Base-by-base conservation (phyloP, 2,113 vertebrate species). In the Eudyptes chrysolophus region DNA sequence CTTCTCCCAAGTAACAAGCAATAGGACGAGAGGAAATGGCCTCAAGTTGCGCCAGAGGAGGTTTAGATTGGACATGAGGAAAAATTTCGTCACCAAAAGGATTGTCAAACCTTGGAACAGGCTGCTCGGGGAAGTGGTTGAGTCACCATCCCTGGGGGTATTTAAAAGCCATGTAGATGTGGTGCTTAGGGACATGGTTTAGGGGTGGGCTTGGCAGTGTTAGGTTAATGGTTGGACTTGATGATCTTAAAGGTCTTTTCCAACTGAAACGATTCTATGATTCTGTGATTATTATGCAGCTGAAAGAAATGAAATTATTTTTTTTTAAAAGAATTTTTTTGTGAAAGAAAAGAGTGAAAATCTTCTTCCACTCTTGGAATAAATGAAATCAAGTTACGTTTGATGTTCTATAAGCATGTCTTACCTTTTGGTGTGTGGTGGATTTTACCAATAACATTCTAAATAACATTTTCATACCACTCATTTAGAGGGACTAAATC, bases 221-320 rank as follows among this genome's bases (percentile, higher is more conserved):
- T 57, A 20, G 3, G 5, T 60, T 74, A 30, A n/a, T 0, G 0
- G 8, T 22, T 52, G 44, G 11, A 30, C 29, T 49, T 0, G 0
- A 55, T 64, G 29, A 70, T 36, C 16, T 29, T 42, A 48, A 40
- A 7, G 4, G 4, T 30, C 10, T 25, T 87, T 71, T 87, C 48
- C 32, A 87, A 22, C 19, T 6, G 32, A 54, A 76, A 32, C 25
- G 9, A 13, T 24, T 48, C 49, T 24, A 7, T 46, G 29, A 52
- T 32, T 65, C 13, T 61, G 32, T 20, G 29, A 57, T 52, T 54
- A 11, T 32, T 70, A 70, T 7, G 4, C 2, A 79, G 16, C 20
- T 52, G 8, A 81, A 90, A 86, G 4, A 80, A 61, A 19, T 29
- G 0, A 16, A 51, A 38, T 55, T 29, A 11, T 52, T 24, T 6